Evolutionary conservation across 2,888 invertebrate species (phyloP).

Genomic region (Aplocera efformata): DNA sequence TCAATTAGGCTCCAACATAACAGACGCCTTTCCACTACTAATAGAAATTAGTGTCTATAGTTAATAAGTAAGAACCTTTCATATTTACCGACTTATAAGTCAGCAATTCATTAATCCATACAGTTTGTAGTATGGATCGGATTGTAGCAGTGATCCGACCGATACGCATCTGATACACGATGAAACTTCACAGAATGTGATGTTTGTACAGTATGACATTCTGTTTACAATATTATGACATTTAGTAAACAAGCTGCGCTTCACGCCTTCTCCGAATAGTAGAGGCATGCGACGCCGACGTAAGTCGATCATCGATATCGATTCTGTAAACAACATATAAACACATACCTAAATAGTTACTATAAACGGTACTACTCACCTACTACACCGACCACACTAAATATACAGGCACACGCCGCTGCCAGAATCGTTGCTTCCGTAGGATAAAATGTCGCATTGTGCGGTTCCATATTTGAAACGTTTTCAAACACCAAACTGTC

Average conservation of each 20-base stretch:
- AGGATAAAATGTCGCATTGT: constrained; percentile 80
- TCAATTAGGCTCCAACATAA: too few species aligned
- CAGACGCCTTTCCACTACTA: too few species aligned
- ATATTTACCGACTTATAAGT: too few species aligned
- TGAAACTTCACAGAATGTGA: constrained; percentile 36
- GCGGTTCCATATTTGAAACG: constrained; percentile 47
- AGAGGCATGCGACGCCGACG: constrained; percentile 27
- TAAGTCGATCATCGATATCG: constrained; percentile 33
- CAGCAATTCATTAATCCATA: too few species aligned
- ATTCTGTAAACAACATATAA: constrained; percentile 43
- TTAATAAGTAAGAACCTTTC: too few species aligned
- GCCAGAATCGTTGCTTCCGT: constrained; percentile 88
- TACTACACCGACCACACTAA: constrained; percentile 88
- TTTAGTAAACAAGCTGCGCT: constrained; percentile 44
- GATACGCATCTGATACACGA: constrained; percentile 15
- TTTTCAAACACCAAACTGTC: constrained; percentile 30
- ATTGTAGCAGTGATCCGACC: too few species aligned
- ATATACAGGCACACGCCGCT: constrained; percentile 88
- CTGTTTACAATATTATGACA: constrained; percentile 39
- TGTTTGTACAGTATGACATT: constrained; percentile 44
- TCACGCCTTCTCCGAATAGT: constrained; percentile 48
- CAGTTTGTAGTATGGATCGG: too few species aligned
- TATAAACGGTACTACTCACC: constrained; percentile 77
- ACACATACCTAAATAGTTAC: constrained; percentile 32
- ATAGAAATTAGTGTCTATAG: too few species aligned